These are phyloP conservation scores for Pomacea canaliculata DNA, from an alignment of 2,888 invertebrate genomes.

Conservation along the genomic window DNA sequence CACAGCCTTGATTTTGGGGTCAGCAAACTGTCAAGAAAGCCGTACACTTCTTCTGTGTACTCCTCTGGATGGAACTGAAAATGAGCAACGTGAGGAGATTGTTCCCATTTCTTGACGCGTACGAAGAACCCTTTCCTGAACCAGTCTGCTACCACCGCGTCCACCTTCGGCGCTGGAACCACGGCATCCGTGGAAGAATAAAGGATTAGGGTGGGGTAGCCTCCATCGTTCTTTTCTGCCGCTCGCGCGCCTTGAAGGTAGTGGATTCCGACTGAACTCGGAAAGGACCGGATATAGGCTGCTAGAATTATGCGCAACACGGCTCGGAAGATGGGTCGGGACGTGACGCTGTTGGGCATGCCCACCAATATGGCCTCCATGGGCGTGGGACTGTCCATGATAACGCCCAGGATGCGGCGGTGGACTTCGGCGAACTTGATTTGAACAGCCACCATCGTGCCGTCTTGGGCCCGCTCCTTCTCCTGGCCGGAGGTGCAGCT, in stretches of 20 bases:
- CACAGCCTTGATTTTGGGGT: background rate
- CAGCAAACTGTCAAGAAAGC: background rate
- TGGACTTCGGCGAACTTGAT: background rate
- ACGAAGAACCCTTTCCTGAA: background rate
- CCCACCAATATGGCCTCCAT: conserved; percentile 5
- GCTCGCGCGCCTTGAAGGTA: conserved; percentile 5
- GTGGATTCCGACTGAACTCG: conserved; percentile 2
- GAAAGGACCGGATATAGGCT: conserved; percentile 8
- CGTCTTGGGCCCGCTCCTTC: background rate
- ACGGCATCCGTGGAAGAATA: conserved; percentile 16
- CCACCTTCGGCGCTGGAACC: background rate
- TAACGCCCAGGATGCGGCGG: conserved; percentile 2
- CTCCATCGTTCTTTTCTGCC: background rate
- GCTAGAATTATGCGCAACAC: background rate
- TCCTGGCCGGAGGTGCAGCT: too few species aligned
- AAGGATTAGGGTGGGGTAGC: conserved; percentile 6
- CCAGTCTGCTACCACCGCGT: conserved; percentile 2
- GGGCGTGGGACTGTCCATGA: conserved; percentile 14
- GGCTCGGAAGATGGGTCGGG: background rate
- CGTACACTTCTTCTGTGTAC: conserved; percentile 8
- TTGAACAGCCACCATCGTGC: background rate
- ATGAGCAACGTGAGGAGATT: conserved; percentile 11
- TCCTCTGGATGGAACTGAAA: conserved; percentile 5
- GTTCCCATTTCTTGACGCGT: conserved; percentile 12
- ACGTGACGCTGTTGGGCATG: conserved; percentile 13